These are phyloP conservation scores for Dendrophyllia cribrosa DNA, from an alignment of 64 coral and sea anemone species.

Conservation along the genomic window DNA sequence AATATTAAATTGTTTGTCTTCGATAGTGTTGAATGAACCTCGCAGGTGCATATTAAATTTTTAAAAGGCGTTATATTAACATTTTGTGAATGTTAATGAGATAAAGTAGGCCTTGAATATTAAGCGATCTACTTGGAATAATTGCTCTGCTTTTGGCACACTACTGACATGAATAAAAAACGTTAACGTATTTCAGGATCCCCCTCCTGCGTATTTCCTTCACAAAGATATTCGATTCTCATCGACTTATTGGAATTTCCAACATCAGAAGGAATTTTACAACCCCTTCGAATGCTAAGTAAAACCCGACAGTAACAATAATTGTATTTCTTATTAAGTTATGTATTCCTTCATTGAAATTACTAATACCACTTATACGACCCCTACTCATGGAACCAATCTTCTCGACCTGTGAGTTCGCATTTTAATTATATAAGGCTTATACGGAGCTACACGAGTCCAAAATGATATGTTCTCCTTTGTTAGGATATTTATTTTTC, in stretches of 20 bases:
- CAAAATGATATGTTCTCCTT: too few relatives aligned
- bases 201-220: too few relatives aligned
- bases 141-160: neutral
- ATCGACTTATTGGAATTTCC: too few relatives aligned
- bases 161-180: neutral
- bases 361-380: neutral
- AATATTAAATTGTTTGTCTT: too few relatives aligned
- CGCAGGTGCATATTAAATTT: constrained; percentile 26
- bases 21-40: neutral
- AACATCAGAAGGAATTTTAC: too few relatives aligned
- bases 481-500: too few relatives aligned
- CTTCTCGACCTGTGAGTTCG: neutral
- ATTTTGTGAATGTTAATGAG: neutral
- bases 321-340: neutral
- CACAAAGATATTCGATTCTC: too few relatives aligned
- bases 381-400: neutral
- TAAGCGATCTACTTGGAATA: neutral
- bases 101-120: neutral
- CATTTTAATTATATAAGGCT: neutral
- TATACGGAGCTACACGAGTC: neutral
- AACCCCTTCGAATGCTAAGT: too few relatives aligned
- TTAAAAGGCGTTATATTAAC: constrained; percentile 28
- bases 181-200: too few relatives aligned
- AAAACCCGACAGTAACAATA: too few relatives aligned
- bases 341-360: neutral